Percentiles rank a stretch among this genome's conserved stretches.
Evolutionary conservation across 2,797 vertebrate genomes (phyloP).

Genomic region (Cygnus olor): DNA sequence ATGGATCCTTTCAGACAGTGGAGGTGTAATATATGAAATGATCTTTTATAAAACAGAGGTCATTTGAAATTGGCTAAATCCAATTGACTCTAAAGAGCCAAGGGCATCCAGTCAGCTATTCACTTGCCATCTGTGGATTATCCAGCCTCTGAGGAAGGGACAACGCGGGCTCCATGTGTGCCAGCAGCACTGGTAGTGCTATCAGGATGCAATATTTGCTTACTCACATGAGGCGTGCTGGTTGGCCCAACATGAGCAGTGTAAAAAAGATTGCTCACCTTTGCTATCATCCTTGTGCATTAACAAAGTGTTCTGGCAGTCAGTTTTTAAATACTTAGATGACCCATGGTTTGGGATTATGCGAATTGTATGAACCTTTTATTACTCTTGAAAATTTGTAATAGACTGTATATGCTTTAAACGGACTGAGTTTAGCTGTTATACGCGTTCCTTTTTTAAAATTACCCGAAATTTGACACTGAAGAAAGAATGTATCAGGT

Average conservation of each 20-base stretch:
- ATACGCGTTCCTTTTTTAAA: background rate
- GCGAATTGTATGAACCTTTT: background rate
- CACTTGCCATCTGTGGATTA: background rate
- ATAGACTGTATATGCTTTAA: background rate
- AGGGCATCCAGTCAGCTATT: background rate
- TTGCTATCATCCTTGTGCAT: background rate
- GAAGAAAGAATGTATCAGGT: background rate
- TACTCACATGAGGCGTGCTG: background rate
- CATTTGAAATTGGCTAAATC: background rate
- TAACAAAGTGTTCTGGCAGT: background rate
- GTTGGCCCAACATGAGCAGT: background rate
- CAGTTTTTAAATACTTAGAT: background rate
- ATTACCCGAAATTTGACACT: background rate
- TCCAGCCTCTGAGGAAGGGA: background rate
- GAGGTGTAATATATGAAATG: background rate
- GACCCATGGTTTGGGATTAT: background rate
- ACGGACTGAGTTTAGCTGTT: background rate
- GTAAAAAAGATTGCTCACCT: background rate
- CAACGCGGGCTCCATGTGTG: rapidly evolving
- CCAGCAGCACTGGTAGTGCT: background rate
- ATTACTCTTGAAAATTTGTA: background rate
- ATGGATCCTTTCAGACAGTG: background rate
- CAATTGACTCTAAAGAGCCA: background rate
- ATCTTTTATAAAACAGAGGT: background rate
- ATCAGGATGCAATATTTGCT: background rate